Evolutionary conservation across 1,140 invertebrate genomes (phyloP).

Genomic region (Neuroterus valhalla): DNA sequence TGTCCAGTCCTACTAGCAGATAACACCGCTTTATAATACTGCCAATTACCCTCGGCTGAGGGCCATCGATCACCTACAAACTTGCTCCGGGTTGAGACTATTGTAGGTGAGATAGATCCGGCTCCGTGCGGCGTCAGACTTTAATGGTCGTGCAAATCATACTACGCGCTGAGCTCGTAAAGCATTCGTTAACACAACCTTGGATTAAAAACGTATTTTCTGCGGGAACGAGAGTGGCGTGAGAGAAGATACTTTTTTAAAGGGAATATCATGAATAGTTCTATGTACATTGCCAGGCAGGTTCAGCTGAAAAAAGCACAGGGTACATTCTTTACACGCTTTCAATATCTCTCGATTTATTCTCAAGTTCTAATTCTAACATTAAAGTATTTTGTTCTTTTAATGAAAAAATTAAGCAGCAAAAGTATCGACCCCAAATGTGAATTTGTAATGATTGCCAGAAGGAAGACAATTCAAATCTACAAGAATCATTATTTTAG

Average conservation of each 20-base stretch:
- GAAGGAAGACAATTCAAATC: not conserved
- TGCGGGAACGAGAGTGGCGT: conserved; percentile 21
- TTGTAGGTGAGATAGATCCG: not conserved
- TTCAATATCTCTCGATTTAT: no score
- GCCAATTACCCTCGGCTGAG: conserved; percentile 53
- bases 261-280: not conserved
- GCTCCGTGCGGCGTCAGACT: not conserved
- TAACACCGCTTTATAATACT: conserved; percentile 58
- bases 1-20: conserved; percentile 44
- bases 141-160: conserved; percentile 26
- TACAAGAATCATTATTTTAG: no score
- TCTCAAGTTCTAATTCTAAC: no score
- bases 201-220: conserved; percentile 25
- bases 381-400: no score
- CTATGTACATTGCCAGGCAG: conserved; percentile 1
- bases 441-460: not conserved
- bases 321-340: no score
- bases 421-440: no score
- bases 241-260: not conserved
- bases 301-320: not conserved
- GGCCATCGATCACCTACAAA: conserved; percentile 52
- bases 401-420: no score
- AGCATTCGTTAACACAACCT: conserved; percentile 25
- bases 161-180: conserved; percentile 4
- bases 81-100: conserved; percentile 21